These are phyloP conservation scores for Natator depressus DNA, from an alignment of 2,113 vertebrate species.

Conservation along the genomic window DNA sequence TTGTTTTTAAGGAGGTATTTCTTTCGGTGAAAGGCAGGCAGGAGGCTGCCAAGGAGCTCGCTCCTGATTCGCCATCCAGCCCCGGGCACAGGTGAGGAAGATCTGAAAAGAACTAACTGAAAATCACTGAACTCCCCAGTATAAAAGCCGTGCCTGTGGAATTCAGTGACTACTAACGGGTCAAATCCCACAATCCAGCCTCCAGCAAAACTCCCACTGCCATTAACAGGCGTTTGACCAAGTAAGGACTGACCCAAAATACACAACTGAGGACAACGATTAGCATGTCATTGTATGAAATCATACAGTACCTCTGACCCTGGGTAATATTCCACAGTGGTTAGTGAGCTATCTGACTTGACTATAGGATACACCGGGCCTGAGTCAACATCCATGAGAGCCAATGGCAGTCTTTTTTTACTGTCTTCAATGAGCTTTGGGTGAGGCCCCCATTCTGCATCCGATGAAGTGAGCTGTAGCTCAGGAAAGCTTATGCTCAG, in stretches of 20 bases:
- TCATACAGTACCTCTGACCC: neutral
- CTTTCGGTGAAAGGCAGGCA: neutral
- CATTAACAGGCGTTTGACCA: neutral
- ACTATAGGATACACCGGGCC: neutral
- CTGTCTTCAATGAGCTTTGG: neutral
- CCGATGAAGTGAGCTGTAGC: too few species aligned
- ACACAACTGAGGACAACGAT: accelerated
- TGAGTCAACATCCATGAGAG: neutral
- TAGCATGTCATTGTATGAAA: neutral
- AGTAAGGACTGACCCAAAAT: neutral
- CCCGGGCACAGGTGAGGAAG: neutral
- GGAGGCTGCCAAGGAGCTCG: neutral
- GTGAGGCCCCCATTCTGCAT: neutral
- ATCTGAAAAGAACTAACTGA: neutral
- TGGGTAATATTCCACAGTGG: neutral
- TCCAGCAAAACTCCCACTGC: neutral
- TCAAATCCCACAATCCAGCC: neutral
- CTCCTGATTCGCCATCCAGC: neutral
- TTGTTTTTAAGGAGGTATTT: neutral
- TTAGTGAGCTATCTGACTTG: neutral
- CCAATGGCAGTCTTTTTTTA: neutral
- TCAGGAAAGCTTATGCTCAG: too few species aligned
- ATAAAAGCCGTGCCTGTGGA: neutral
- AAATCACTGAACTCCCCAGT: neutral
- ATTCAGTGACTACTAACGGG: neutral